Conservation (phyloP, 2,888 invertebrate species). For the Andrena haemorrhoa region DNA sequence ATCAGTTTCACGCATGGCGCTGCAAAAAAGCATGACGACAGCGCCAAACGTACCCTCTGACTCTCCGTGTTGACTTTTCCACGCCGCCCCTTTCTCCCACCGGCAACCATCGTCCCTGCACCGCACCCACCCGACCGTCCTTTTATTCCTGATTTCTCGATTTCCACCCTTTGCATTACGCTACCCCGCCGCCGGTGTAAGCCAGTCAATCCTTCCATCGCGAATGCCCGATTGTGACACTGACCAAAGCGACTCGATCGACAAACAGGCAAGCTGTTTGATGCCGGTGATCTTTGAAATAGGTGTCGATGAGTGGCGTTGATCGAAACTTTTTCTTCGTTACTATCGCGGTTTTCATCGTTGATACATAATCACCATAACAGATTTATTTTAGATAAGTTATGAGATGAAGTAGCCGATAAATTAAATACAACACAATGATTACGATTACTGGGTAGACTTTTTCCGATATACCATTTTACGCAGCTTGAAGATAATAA, state of each 20-base stretch:
- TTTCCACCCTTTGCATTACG: constrained; percentile 44
- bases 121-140: neutral
- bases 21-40: constrained; percentile 59
- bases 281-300: constrained; percentile 7
- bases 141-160: constrained; percentile 58
- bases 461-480: no score
- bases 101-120: neutral
- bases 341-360: no score
- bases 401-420: no score
- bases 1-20: constrained; percentile 65
- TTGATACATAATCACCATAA: no score
- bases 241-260: constrained; percentile 1
- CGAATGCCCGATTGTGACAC: constrained; percentile 27
- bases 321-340: neutral
- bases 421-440: no score
- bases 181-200: constrained; percentile 26
- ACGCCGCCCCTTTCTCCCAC: neutral
- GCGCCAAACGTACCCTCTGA: constrained; percentile 38
- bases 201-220: constrained; percentile 32
- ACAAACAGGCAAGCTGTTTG: constrained; percentile 29
- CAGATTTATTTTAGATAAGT: no score
- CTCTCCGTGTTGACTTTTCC: constrained; percentile 50
- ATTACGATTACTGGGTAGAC: no score
- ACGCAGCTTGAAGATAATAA: no score
- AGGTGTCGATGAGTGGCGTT: neutral